Conservation (phyloP, 2,888 invertebrate species). For the Acutogordius australiensis region DNA sequence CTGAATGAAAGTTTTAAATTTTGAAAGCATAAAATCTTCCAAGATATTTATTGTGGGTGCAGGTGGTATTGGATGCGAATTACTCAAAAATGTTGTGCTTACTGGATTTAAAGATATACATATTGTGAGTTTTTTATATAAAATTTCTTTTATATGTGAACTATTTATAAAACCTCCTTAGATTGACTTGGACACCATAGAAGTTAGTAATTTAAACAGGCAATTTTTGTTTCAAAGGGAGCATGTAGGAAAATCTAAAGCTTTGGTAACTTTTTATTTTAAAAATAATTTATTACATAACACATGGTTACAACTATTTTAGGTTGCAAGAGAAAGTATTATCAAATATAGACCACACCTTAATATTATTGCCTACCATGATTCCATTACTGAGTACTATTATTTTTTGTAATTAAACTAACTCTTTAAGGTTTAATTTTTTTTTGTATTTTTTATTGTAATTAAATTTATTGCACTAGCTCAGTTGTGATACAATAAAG, state of each 20-base stretch:
- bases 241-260: constrained; percentile 89
- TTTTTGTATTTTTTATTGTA: no score
- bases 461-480: no score
- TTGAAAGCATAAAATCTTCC: no score
- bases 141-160: constrained; percentile 2
- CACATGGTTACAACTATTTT: constrained; percentile 17
- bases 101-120: constrained; percentile 71
- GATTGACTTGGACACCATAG: constrained; percentile 98
- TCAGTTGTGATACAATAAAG: no score
- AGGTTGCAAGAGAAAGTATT: constrained; percentile 62
- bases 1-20: no score
- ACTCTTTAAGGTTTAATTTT: no score
- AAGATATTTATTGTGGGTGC: constrained; percentile 38
- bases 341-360: constrained; percentile 56
- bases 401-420: no score
- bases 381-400: constrained; percentile 54
- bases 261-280: constrained; percentile 25
- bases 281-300: neutral
- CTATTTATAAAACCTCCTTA: constrained; percentile 28
- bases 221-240: constrained; percentile 94
- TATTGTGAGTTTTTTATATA: constrained; percentile 39
- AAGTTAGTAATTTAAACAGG: constrained; percentile 87
- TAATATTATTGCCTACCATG: constrained; percentile 59
- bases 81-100: constrained; percentile 76
- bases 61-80: constrained; percentile 94